A percentile compares a stretch with the other conserved stretches of the same genome.
phyloP scores from a whole-genome alignment of 92 coral and sea anemone species.

The Ricordea florida region DNA sequence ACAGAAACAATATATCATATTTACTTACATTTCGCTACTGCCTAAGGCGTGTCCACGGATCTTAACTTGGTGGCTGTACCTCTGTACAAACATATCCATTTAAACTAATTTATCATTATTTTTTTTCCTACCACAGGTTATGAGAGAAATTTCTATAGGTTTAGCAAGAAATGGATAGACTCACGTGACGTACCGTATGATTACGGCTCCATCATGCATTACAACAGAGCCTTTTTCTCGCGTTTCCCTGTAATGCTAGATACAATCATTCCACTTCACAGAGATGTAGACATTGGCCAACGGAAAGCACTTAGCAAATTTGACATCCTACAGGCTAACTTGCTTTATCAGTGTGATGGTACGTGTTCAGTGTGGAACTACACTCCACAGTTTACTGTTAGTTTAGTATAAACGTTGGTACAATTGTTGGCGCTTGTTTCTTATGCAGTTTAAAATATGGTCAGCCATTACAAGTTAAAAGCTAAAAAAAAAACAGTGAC shows the following conservation, averaged over 20 bases:
- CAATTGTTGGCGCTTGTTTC: too few relatives aligned
- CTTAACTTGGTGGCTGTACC: too few relatives aligned
- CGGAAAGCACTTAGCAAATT: constrained; percentile 77
- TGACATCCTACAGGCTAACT: constrained; percentile 85
- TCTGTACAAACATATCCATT: neutral
- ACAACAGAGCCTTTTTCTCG: constrained; percentile 84
- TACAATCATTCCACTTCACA: constrained; percentile 54
- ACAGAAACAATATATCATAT: too few relatives aligned
- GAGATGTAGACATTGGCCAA: constrained; percentile 71
- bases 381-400: too few relatives aligned
- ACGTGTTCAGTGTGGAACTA: too few relatives aligned
- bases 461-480: too few relatives aligned
- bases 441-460: too few relatives aligned
- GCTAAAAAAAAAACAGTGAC: too few relatives aligned
- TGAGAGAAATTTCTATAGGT: constrained; percentile 81
- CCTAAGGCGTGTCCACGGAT: too few relatives aligned
- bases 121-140: constrained; percentile 49
- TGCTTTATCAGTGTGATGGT: constrained; percentile 88
- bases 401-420: too few relatives aligned
- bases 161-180: constrained; percentile 82
- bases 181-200: constrained; percentile 91
- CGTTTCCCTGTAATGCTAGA: constrained; percentile 60
- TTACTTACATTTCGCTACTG: too few relatives aligned
- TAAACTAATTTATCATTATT: neutral
- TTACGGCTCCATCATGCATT: constrained; percentile 96